A percentile compares a stretch with the other conserved stretches of the same genome.
Conservation (phyloP, 2,888 invertebrate species). For the Troides aeacus region DNA sequence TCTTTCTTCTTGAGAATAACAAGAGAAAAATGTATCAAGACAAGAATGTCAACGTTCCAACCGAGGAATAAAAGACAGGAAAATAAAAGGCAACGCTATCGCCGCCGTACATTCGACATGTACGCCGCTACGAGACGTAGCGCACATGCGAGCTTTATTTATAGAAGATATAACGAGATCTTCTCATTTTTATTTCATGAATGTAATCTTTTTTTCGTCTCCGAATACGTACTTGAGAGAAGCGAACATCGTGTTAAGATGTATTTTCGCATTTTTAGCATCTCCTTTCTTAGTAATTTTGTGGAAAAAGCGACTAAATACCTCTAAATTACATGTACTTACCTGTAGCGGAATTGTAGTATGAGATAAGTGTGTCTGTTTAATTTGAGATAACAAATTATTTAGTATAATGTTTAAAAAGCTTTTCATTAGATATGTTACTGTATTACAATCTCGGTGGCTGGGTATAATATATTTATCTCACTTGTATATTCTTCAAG, state of each 20-base stretch:
- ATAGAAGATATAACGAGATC: constrained; percentile 8
- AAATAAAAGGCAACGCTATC: constrained; percentile 1
- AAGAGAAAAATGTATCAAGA: neutral
- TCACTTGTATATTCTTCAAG: too few relatives aligned
- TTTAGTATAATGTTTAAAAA: too few relatives aligned
- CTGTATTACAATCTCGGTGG: too few relatives aligned
- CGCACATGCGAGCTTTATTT: constrained; percentile 16
- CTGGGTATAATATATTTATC: too few relatives aligned
- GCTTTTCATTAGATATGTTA: too few relatives aligned
- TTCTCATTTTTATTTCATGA: constrained; percentile 9
- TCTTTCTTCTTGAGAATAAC: neutral
- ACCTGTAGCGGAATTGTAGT: too few relatives aligned
- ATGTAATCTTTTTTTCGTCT: constrained; percentile 10
- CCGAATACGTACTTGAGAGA: constrained; percentile 6
- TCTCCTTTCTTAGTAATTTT: neutral
- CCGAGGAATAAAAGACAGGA: neutral
- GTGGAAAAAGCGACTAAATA: neutral
- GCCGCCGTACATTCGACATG: neutral
- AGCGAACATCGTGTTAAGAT: constrained; percentile 14
- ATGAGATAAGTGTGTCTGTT: too few relatives aligned
- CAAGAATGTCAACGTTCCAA: neutral
- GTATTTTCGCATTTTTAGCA: constrained; percentile 6
- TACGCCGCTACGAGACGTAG: neutral
- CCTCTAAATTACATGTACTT: neutral
- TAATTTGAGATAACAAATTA: too few relatives aligned